A percentile compares a stretch with the other conserved stretches of the same genome.
Conservation (phyloP, 1,140 invertebrate genomes). For the Melitaea cinxia region DNA sequence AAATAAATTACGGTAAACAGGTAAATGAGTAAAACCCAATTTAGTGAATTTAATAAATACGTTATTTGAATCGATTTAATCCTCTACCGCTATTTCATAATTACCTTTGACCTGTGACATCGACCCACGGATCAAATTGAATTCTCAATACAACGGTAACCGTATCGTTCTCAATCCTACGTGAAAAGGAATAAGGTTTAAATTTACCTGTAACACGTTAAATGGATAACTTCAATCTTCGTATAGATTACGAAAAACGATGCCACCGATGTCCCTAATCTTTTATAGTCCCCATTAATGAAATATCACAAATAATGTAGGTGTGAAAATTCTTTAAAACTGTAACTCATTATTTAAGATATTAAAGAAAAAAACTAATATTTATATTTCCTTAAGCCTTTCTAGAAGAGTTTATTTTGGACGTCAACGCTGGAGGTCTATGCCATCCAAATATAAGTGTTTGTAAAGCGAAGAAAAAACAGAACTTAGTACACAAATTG, state of each 20-base stretch:
- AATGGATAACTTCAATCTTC: constrained; percentile 40
- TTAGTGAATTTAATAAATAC: constrained; percentile 29
- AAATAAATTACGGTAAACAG: neutral
- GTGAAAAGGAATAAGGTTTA: constrained; percentile 6
- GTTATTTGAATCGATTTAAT: constrained; percentile 29
- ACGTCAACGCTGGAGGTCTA: constrained; percentile 57
- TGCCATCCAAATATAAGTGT: constrained; percentile 58
- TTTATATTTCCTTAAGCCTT: constrained; percentile 2
- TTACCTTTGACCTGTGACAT: constrained; percentile 37
- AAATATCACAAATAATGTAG: constrained; percentile 14
- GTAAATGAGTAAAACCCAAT: constrained; percentile 17
- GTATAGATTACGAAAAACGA: constrained; percentile 36
- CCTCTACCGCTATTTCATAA: constrained; percentile 32
- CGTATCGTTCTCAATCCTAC: constrained; percentile 20
- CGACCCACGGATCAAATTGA: constrained; percentile 40
- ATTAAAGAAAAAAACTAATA: constrained; percentile 1
- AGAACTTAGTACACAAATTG: constrained; percentile 42
- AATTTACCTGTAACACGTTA: constrained; percentile 12
- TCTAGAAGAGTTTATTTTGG: constrained; percentile 15
- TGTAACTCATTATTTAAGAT: neutral
- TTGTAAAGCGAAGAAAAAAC: constrained; percentile 47
- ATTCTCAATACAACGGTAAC: constrained; percentile 29
- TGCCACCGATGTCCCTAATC: constrained; percentile 36
- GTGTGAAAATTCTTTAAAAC: neutral
- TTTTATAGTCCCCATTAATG: constrained; percentile 33